Percentiles rank a stretch among this genome's conserved stretches.
These are phyloP conservation scores for Chaetodon auriga DNA, from an alignment of 2,113 vertebrate genomes.

Conservation along the genomic window DNA sequence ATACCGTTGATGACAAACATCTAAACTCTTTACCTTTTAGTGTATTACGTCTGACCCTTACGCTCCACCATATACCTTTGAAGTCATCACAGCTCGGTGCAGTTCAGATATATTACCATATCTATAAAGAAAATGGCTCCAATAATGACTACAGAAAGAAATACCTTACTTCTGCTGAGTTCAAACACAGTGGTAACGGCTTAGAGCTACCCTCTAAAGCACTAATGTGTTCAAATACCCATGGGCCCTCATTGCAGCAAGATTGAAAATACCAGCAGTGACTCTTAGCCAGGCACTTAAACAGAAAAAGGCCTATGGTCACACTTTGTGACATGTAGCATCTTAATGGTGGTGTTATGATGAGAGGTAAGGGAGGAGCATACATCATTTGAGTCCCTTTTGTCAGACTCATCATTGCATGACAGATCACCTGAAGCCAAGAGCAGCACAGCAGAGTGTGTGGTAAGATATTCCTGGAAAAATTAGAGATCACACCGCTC, in stretches of 20 bases:
- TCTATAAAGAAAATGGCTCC: slow-evolving; percentile 48
- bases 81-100: slow-evolving; percentile 33
- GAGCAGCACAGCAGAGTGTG: background rate
- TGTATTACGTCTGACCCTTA: slow-evolving; percentile 30
- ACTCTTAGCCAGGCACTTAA: slow-evolving; percentile 48
- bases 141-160: slow-evolving; percentile 44
- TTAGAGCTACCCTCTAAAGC: slow-evolving; percentile 35
- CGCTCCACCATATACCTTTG: slow-evolving; percentile 39
- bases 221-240: slow-evolving; percentile 67
- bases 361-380: slow-evolving; percentile 10
- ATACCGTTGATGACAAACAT: too few relatives aligned
- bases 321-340: slow-evolving; percentile 53
- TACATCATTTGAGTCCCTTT: background rate
- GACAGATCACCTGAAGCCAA: slow-evolving; percentile 22
- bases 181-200: slow-evolving; percentile 61
- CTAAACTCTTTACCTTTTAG: slow-evolving; percentile 14
- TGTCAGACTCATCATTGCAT: slow-evolving; percentile 23
- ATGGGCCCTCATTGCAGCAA: slow-evolving; percentile 43
- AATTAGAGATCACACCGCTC: too few relatives aligned
- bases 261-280: slow-evolving; percentile 57
- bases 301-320: slow-evolving; percentile 56
- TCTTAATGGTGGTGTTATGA: slow-evolving; percentile 53
- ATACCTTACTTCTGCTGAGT: slow-evolving; percentile 48
- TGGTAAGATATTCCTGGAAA: background rate
- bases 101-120: slow-evolving; percentile 37